phyloP scores from a whole-genome alignment of 2,888 invertebrate genomes.

The Eristalis arbustorum region DNA sequence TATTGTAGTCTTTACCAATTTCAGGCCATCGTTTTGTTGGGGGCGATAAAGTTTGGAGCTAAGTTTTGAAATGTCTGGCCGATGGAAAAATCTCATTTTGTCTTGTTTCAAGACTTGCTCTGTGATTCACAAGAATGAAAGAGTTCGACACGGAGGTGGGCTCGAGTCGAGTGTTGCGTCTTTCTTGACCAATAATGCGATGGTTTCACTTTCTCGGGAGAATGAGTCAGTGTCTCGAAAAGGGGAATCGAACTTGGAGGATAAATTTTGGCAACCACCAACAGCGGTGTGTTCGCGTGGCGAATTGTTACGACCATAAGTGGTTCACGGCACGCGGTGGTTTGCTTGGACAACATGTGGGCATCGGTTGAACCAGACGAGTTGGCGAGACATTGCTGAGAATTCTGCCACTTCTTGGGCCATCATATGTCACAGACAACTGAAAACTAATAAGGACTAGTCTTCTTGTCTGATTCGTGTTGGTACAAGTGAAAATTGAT shows the following conservation, averaged over 20 bases:
- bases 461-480: too few species aligned
- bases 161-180: not conserved
- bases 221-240: not conserved
- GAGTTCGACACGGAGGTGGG: not conserved
- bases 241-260: not conserved
- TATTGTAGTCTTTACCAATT: slow-evolving; percentile 3
- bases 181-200: not conserved
- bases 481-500: too few species aligned
- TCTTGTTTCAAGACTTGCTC: not conserved
- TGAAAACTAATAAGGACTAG: too few species aligned
- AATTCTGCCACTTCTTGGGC: too few species aligned
- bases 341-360: too few species aligned
- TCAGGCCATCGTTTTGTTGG: not conserved
- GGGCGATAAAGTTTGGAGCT: not conserved
- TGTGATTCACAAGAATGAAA: not conserved
- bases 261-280: too few species aligned
- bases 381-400: too few species aligned
- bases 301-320: not conserved
- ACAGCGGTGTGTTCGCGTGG: not conserved
- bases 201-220: not conserved
- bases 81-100: not conserved
- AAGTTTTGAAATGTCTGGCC: not conserved
- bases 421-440: too few species aligned
- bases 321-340: too few species aligned
- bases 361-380: too few species aligned